phyloP scores from a whole-genome alignment of 2,113 vertebrate genomes.

The Grus americana region DNA sequence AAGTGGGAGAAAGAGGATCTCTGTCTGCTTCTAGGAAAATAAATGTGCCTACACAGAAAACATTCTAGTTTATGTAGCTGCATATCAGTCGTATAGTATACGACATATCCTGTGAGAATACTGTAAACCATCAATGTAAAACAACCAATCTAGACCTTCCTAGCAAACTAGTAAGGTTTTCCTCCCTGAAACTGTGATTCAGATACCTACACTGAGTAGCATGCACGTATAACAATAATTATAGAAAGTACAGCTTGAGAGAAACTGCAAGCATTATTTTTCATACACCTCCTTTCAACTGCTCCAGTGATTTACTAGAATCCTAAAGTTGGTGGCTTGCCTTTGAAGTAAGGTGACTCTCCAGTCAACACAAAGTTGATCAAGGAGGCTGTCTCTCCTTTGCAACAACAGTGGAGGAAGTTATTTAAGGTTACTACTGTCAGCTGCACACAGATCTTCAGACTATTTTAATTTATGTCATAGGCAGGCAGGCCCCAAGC shows the following conservation, averaged over 20 bases:
- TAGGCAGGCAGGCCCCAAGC: neutral
- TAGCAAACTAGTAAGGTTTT: neutral
- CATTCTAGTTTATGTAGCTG: neutral
- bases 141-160: neutral
- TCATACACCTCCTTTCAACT: neutral
- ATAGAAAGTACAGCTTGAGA: neutral
- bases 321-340: neutral
- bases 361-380: conserved; percentile 2
- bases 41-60: neutral
- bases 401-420: conserved; percentile 22
- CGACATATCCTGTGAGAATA: neutral
- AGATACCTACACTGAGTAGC: neutral
- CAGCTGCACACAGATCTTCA: conserved; percentile 19
- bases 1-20: neutral
- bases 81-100: neutral
- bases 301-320: conserved; percentile 10
- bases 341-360: conserved; percentile 44
- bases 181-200: neutral
- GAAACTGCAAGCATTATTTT: neutral
- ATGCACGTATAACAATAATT: neutral
- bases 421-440: conserved; percentile 44
- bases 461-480: conserved; percentile 34
- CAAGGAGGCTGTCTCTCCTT: conserved; percentile 2
- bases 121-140: neutral
- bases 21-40: neutral